Percentiles rank a stretch among this genome's conserved stretches.
Evolutionary conservation across 2,797 vertebrate species (phyloP).

Genomic region (Alauda arvensis): DNA sequence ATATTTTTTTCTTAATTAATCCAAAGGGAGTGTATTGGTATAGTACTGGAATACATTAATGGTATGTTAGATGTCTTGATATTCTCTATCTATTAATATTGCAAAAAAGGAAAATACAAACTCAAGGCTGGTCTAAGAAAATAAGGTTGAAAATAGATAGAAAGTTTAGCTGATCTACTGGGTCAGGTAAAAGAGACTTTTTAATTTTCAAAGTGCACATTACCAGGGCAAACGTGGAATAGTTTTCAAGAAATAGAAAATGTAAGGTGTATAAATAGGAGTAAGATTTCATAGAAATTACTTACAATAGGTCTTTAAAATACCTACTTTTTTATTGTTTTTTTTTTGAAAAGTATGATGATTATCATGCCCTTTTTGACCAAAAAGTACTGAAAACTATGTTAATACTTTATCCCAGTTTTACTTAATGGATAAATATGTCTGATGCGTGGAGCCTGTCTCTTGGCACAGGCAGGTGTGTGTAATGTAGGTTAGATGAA

Average conservation of each 20-base stretch:
- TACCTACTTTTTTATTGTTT: background rate
- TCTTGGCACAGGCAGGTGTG: background rate
- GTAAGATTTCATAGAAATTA: background rate
- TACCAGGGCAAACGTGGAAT: background rate
- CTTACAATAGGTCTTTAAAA: background rate
- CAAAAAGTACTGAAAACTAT: background rate
- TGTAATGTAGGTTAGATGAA: background rate
- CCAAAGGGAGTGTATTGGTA: background rate
- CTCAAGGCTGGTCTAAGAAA: background rate
- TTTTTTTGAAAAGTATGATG: background rate
- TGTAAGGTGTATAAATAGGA: background rate
- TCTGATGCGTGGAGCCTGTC: background rate
- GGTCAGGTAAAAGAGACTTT: background rate
- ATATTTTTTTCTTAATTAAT: constrained; percentile 23
- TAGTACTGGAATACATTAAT: background rate
- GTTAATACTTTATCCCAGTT: background rate
- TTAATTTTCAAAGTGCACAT: background rate
- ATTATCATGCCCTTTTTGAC: background rate
- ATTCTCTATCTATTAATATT: background rate
- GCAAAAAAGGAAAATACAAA: background rate
- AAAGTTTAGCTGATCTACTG: background rate
- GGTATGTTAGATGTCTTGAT: background rate
- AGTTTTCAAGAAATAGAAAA: background rate
- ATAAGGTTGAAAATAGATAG: background rate
- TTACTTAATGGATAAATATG: background rate